Percentiles rank a stretch among this genome's conserved stretches.
Evolutionary conservation across 2,113 vertebrate species (phyloP).

Genomic region (Neotoma lepida): DNA sequence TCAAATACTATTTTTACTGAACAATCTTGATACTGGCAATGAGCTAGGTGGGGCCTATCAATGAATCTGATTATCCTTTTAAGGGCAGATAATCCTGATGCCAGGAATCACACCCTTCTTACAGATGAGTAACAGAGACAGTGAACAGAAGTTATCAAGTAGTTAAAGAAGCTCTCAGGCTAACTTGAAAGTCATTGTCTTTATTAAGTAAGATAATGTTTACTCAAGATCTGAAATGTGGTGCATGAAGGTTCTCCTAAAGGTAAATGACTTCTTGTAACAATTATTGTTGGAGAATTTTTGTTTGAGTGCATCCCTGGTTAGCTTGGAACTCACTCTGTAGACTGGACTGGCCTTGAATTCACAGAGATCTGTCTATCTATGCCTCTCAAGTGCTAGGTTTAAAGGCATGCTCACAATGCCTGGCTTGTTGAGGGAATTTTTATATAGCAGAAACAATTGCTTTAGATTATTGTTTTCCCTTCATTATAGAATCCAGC

Average conservation of each 20-base stretch:
- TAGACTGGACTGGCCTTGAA: neutral
- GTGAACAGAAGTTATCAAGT: neutral
- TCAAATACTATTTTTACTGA: conserved; percentile 34
- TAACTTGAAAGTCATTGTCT: neutral
- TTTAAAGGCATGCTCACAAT: neutral
- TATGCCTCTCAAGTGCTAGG: neutral
- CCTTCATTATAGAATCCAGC: neutral
- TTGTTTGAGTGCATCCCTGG: neutral
- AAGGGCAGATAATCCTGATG: neutral
- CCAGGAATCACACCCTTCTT: neutral
- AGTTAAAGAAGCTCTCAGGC: neutral
- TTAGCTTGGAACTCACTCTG: neutral
- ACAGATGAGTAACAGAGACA: neutral
- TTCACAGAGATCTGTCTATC: neutral
- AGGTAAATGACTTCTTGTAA: neutral
- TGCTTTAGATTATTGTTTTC: neutral
- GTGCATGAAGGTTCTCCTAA: neutral
- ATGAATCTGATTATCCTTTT: neutral
- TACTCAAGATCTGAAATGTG: neutral
- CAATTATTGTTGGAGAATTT: neutral
- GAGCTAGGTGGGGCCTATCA: neutral
- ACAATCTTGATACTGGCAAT: neutral
- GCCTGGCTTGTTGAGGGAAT: neutral
- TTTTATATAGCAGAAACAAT: neutral
- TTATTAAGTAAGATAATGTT: neutral